Percentiles rank a stretch among this genome's conserved stretches.
Conservation (phyloP, 2,113 vertebrate species). For the Istiophorus platypterus region DNA sequence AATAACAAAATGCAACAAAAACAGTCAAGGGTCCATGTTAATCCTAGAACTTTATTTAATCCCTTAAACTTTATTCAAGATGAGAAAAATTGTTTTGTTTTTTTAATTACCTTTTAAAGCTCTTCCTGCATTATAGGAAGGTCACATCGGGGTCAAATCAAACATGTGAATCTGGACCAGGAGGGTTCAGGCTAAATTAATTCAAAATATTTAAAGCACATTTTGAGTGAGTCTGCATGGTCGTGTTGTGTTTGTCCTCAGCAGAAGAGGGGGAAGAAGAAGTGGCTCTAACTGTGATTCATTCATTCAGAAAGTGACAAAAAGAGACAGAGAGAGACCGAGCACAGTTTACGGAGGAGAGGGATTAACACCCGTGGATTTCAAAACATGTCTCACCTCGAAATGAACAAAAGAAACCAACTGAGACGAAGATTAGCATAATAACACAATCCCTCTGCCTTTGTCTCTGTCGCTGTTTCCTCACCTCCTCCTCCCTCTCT, state of each 20-base stretch:
- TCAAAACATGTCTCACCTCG: background rate
- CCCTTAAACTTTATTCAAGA: too few species aligned
- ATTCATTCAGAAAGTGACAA: background rate
- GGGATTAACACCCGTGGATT: background rate
- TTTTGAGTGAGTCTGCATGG: background rate
- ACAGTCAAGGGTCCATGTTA: too few species aligned
- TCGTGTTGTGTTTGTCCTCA: background rate
- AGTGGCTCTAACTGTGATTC: background rate
- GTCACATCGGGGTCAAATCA: too few species aligned
- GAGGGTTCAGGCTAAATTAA: background rate
- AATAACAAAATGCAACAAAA: too few species aligned
- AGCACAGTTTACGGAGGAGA: background rate
- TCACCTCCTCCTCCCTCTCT: background rate
- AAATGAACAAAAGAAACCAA: slow-evolving; percentile 1
- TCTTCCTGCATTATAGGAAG: too few species aligned
- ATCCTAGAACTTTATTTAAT: too few species aligned
- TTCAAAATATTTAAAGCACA: background rate
- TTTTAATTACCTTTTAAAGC: too few species aligned
- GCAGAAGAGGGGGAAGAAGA: background rate
- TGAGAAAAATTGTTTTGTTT: too few species aligned
- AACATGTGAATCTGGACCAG: too few species aligned
- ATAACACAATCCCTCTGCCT: background rate
- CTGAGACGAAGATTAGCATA: background rate
- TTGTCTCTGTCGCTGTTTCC: background rate
- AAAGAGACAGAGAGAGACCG: background rate